Evolutionary conservation across 1,140 invertebrate species (phyloP).

Genomic region (Cheumatopsyche charites): DNA sequence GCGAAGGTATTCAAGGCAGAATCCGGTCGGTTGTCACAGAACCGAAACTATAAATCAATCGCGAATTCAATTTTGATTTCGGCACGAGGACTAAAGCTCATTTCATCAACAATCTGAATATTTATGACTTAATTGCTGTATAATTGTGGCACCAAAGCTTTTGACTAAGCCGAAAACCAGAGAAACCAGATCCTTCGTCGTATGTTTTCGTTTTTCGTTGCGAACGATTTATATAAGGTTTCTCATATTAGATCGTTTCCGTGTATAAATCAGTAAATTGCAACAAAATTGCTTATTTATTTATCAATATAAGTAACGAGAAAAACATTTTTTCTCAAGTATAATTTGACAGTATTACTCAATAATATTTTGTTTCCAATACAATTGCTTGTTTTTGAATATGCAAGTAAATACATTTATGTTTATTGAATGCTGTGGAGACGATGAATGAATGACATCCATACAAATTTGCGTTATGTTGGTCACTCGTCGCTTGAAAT

Average conservation of each 20-base stretch:
- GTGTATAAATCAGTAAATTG: conserved; percentile 18
- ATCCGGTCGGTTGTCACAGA: conserved; percentile 37
- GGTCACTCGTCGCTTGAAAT: conserved; percentile 6
- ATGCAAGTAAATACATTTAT: background rate
- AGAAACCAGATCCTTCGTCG: background rate
- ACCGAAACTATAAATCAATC: conserved; percentile 45
- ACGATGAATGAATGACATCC: conserved; percentile 19
- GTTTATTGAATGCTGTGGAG: too few species aligned
- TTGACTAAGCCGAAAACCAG: background rate
- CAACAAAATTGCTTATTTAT: conserved; percentile 42
- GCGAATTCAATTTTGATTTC: conserved; percentile 44
- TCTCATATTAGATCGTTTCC: background rate
- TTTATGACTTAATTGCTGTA: conserved; percentile 47
- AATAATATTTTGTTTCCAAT: conserved; percentile 1
- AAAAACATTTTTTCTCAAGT: background rate
- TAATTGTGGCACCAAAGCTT: conserved; percentile 12
- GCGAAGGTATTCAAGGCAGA: too few species aligned
- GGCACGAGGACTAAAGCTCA: conserved; percentile 29
- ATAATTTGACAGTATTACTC: background rate
- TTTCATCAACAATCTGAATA: conserved; percentile 39
- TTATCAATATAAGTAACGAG: conserved; percentile 14
- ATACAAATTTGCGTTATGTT: conserved; percentile 16
- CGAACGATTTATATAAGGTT: background rate
- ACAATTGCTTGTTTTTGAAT: background rate
- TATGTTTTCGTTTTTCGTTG: background rate